Conservation (phyloP, 2,888 invertebrate genomes). For the Hypolimnas misippus region DNA sequence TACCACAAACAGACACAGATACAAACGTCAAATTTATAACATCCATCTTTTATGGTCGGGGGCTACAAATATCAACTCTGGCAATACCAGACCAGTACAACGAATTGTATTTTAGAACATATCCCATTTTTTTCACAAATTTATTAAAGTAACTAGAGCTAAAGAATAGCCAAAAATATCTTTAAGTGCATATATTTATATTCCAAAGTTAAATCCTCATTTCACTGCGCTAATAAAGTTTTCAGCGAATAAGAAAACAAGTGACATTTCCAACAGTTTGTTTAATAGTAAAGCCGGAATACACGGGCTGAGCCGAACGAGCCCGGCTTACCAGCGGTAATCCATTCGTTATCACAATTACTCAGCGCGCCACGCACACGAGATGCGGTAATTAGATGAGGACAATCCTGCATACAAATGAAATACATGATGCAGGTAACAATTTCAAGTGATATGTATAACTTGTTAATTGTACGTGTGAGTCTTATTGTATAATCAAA, state of each 20-base stretch:
- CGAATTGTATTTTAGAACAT: too few relatives aligned
- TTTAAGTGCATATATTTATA: not conserved
- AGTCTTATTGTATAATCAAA: too few relatives aligned
- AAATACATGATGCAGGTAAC: not conserved
- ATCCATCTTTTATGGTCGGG: too few relatives aligned
- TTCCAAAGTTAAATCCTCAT: not conserved
- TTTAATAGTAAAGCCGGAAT: constrained; percentile 4
- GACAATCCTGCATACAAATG: constrained; percentile 4
- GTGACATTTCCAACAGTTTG: not conserved
- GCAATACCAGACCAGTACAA: too few relatives aligned
- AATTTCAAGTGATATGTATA: too few relatives aligned
- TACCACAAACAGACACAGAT: too few relatives aligned
- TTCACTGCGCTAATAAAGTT: not conserved
- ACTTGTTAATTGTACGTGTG: too few relatives aligned
- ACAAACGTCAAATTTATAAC: too few relatives aligned
- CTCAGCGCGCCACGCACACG: not conserved
- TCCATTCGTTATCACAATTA: constrained; percentile 12
- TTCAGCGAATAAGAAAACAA: not conserved
- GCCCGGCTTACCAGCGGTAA: constrained; percentile 1
- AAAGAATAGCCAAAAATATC: not conserved
- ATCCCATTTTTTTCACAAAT: too few relatives aligned
- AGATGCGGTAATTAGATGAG: constrained; percentile 9
- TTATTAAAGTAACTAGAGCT: too few relatives aligned
- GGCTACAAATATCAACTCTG: too few relatives aligned
- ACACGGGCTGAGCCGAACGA: constrained; percentile 5